Conservation (phyloP, 2,113 vertebrate species). For the Chloropsis cyanopogon region DNA sequence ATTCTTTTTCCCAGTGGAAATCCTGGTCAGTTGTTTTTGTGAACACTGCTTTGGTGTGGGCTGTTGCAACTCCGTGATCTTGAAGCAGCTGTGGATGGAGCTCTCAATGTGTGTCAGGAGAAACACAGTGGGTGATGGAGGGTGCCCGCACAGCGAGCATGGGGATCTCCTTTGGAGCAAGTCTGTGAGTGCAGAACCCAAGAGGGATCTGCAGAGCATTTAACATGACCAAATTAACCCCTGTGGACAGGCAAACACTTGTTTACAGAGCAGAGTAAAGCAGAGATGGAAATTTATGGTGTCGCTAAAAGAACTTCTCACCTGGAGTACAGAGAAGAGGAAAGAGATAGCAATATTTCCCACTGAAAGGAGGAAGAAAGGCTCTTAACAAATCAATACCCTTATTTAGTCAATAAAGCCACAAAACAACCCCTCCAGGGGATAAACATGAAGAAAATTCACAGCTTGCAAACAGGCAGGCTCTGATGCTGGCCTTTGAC, state of each 20-base stretch:
- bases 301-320: constrained; percentile 68
- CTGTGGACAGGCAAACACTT: constrained; percentile 65
- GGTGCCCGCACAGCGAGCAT: fast-evolving
- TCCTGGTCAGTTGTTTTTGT: neutral
- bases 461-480: constrained; percentile 24
- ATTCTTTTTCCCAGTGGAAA: neutral
- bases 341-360: constrained; percentile 61
- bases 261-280: constrained; percentile 70
- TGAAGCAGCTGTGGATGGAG: neutral
- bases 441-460: constrained; percentile 57
- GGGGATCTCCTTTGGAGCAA: neutral
- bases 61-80: neutral
- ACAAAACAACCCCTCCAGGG: constrained; percentile 53
- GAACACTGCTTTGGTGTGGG: neutral
- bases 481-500: neutral
- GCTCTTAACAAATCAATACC: constrained; percentile 79
- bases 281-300: constrained; percentile 72
- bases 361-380: constrained; percentile 65
- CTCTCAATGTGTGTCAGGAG: neutral
- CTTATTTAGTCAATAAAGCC: constrained; percentile 73
- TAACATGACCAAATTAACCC: constrained; percentile 73
- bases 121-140: neutral
- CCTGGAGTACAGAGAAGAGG: constrained; percentile 31
- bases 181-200: neutral
- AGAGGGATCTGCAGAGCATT: constrained; percentile 6